These are phyloP conservation scores for Cephus sareptanus DNA, from an alignment of 2,888 invertebrate genomes.

Conservation along the genomic window DNA sequence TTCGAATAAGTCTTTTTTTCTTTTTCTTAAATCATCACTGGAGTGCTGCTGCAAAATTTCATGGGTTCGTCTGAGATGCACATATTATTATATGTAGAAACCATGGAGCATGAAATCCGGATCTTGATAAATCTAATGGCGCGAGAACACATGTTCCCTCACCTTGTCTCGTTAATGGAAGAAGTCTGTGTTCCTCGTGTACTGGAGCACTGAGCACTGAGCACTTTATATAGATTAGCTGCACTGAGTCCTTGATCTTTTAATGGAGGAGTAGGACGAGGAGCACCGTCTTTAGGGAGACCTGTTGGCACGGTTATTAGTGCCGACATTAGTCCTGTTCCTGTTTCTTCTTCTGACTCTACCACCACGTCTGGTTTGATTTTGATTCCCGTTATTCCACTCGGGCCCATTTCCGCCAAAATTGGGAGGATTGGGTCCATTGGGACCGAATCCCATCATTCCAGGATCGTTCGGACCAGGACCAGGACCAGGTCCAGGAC, in stretches of 20 bases:
- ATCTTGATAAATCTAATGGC: background rate
- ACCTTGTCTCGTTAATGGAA: background rate
- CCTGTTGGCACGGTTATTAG: slow-evolving; percentile 47
- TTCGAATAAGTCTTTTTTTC: background rate
- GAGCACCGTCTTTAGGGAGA: slow-evolving; percentile 24
- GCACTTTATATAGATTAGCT: background rate
- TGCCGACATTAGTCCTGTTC: slow-evolving; percentile 48
- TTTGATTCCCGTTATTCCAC: slow-evolving; percentile 45
- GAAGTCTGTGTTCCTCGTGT: background rate
- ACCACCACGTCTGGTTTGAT: slow-evolving; percentile 42
- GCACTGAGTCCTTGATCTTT: background rate
- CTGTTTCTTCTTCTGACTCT: slow-evolving; percentile 53
- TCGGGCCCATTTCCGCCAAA: slow-evolving; percentile 48
- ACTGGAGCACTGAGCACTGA: background rate
- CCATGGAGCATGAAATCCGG: background rate
- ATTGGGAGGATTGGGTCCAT: slow-evolving; percentile 43
- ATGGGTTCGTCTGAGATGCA: background rate
- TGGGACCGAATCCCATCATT: slow-evolving; percentile 40
- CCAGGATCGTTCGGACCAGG: slow-evolving; percentile 34
- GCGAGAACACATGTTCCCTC: background rate
- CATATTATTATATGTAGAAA: background rate
- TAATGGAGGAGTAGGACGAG: background rate
- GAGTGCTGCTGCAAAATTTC: background rate
- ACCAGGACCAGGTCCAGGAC: slow-evolving; percentile 12
- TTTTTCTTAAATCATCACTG: background rate